Conservation (phyloP, 30 jellyfish, hydroid and myxozoan species). For the Hydra vulgaris region DNA sequence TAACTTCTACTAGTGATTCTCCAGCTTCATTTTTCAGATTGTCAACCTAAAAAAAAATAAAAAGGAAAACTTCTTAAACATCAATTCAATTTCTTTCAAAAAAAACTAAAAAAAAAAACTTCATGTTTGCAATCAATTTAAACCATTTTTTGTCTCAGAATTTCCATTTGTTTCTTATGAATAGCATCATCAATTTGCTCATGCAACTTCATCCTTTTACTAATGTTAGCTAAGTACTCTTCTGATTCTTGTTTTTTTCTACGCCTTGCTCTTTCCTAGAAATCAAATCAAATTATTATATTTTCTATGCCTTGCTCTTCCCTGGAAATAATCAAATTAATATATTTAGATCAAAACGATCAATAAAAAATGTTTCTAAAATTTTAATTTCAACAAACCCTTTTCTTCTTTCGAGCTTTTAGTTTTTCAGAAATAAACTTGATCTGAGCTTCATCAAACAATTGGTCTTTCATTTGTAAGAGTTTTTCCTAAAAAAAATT, state of each 20-base stretch:
- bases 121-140: too few relatives aligned
- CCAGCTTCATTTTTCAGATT: slow-evolving; percentile 89
- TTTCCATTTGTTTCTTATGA: slow-evolving; percentile 43
- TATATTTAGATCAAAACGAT: too few relatives aligned
- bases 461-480: slow-evolving; percentile 15
- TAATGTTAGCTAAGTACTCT: slow-evolving; percentile 30
- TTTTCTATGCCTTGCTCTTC: background rate
- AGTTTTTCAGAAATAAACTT: background rate
- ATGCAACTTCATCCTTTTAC: slow-evolving; percentile 41
- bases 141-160: slow-evolving; percentile 53
- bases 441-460: slow-evolving; percentile 24
- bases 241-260: slow-evolving; percentile 23
- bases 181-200: slow-evolving; percentile 75
- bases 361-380: too few relatives aligned
- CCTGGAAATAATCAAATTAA: too few relatives aligned
- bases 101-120: background rate
- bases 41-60: slow-evolving; percentile 41
- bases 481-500: slow-evolving; percentile 18
- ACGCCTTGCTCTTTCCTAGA: slow-evolving; percentile 35
- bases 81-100: background rate
- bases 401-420: slow-evolving; percentile 28
- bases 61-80: background rate
- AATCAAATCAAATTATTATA: background rate
- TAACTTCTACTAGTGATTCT: slow-evolving; percentile 63
- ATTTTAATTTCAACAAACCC: too few relatives aligned